Evolutionary conservation across 2,888 invertebrate genomes (phyloP), one percentile per base, ranked within the genome.

Genomic region (Zele albiditarsus): DNA sequence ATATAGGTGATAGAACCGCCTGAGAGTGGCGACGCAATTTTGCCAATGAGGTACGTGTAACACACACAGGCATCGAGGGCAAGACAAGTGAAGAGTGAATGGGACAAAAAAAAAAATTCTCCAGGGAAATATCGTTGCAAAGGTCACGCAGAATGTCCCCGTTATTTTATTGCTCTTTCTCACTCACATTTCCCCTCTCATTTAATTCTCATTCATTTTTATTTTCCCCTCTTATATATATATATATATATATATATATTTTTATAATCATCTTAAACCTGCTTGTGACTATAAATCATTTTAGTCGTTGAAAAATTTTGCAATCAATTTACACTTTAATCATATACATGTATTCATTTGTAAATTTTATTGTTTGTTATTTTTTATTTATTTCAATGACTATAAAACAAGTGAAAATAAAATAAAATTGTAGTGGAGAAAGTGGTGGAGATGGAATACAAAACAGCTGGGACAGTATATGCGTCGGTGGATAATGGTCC

Each of bases 51-150:
- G 57, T 31, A 25, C 70, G 38, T 69, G 69, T 38, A 57, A 42
- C 49, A 46, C n/a, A 46, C 23, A n/a, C n/a, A 46, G 63, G 16
- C n/a, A 38, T 12, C 63, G 14, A 46, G 31, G 65, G 66, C 20
- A 53, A 53, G 53, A 53, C 23, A 23, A 20, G 46, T 3, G 33
- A 33, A 12, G 60, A 42, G 70, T 46, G 46, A 67, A 77, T 63
- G 70, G 67, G 66, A 46, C 67, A 75, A 74, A 71, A 63, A 73
- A 73, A 71, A 75, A 71, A 68, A 75, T 46, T 71, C 79, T 74
- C 79, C 25, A 42, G 79, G 79, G 79, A 78, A 79, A 79, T 79
- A 78, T 78, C 74, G 65, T 73, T 75, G 71, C 65, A 73, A 72
- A 77, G 75, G 77, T 70, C 75, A 76, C 76, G 71, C 69, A 60